Evolutionary conservation across 1,140 invertebrate genomes (phyloP), one percentile per base, ranked within the genome.

Genomic region (Drosophila funebris): DNA sequence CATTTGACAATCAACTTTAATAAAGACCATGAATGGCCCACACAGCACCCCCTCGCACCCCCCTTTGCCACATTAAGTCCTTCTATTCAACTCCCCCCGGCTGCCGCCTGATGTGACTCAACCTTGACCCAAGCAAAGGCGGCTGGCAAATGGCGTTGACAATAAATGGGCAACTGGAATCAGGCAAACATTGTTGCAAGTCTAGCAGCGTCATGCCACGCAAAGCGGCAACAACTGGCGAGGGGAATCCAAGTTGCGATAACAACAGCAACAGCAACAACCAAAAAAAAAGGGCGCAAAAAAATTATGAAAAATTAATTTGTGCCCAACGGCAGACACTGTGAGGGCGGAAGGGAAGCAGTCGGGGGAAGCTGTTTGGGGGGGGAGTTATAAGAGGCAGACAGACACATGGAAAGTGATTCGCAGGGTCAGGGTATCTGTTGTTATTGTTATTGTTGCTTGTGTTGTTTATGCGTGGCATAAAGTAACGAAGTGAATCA

Each of bases 241-340:
- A 60, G 60, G 69, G 66, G 72, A 75, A 80, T 82, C 78, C 78
- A 88, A 88, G 83, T 88, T 79, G 73, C 79, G 78, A 79, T 83
- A 77, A 88, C 83, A 87, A 81, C 77, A 78, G 39, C 74, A 58
- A 22, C 24, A 71, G n/a, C 54, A 74, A 76, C 80, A 84, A 70
- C 73, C 58, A 27, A 36, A 41, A 61, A 72, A 78, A 87, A 88
- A 70, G 78, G 78, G 76, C 72, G 78, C 75, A 88, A 88, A 88
- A 87, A 88, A 88, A 88, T 88, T 88, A 88, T 88, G 84, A 88
- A 88, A 87, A 88, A 88, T 88, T 88, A 88, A 88, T 88, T 88
- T 88, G 78, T 88, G 83, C 72, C 83, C 83, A 79, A 73, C 72
- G 84, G 83, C 83, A 89, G 68, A 88, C 71, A 62, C 60, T 53